A percentile compares a stretch with the other conserved stretches of the same genome.
Evolutionary conservation across 2,888 invertebrate species (phyloP).

Genomic region (Cerastis leucographa): DNA sequence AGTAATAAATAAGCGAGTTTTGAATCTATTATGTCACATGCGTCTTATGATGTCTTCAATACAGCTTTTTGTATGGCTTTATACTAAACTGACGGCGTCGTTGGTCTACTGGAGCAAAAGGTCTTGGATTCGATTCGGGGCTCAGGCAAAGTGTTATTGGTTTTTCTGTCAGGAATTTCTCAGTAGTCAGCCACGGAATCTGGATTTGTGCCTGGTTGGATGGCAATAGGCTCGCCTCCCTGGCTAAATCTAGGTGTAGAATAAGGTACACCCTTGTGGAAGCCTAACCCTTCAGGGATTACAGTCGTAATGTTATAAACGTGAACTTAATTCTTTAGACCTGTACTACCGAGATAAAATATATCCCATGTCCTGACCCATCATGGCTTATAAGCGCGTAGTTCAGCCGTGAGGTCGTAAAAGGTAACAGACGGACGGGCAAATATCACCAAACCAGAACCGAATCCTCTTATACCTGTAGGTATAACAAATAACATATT

Average conservation of each 20-base stretch:
- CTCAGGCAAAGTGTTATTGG: no score
- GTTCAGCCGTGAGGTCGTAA: no score
- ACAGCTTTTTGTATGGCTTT: conserved; percentile 26
- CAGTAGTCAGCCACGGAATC: no score
- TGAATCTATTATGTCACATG: conserved; percentile 57
- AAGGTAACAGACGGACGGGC: no score
- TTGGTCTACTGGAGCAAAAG: no score
- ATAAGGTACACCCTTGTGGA: background rate
- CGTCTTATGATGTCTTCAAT: conserved; percentile 43
- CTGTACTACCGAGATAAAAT: no score
- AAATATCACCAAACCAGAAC: background rate
- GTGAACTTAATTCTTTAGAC: no score
- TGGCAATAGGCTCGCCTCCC: background rate
- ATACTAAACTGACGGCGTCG: background rate
- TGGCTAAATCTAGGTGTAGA: background rate
- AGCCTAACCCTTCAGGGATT: background rate
- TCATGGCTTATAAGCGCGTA: no score
- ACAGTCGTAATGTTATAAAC: background rate
- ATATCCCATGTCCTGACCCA: no score
- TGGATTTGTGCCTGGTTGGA: background rate
- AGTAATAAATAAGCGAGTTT: conserved; percentile 49
- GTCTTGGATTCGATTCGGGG: no score
- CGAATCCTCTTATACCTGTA: no score
- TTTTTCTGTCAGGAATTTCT: background rate
- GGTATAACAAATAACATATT: background rate